These are phyloP conservation scores for Scaptomyza reducta DNA, from an alignment of 2,888 invertebrate species.

Conservation along the genomic window DNA sequence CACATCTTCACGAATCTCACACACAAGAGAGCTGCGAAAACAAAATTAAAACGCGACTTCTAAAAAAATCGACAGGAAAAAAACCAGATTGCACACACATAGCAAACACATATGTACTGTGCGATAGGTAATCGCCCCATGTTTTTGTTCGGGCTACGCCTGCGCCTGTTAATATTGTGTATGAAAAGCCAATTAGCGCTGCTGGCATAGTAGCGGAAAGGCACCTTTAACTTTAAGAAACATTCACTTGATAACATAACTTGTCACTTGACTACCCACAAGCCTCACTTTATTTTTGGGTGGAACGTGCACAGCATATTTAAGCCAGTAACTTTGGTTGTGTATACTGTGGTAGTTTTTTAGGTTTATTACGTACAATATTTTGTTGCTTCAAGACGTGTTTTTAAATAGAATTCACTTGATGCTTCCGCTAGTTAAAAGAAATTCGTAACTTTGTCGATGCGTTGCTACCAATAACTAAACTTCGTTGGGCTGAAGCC, in stretches of 20 bases:
- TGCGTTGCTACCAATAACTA: constrained; percentile 61
- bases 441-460: constrained; percentile 40
- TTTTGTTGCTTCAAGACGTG: constrained; percentile 38
- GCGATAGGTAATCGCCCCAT: constrained; percentile 9
- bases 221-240: constrained; percentile 8
- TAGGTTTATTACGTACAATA: constrained; percentile 38
- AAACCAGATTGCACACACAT: constrained; percentile 44
- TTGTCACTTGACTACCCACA: constrained; percentile 31
- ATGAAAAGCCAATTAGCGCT: constrained; percentile 48
- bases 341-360: constrained; percentile 5
- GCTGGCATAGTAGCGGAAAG: constrained; percentile 1
- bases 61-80: constrained; percentile 64
- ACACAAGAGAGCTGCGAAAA: constrained; percentile 52
- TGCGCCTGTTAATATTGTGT: constrained; percentile 28
- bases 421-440: constrained; percentile 19
- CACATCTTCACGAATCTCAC: constrained; percentile 51
- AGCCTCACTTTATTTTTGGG: constrained; percentile 1
- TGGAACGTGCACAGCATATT: constrained; percentile 14
- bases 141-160: constrained; percentile 35
- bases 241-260: constrained; percentile 22
- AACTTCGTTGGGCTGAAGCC: constrained; percentile 36
- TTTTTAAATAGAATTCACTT: constrained; percentile 12
- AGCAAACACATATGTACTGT: constrained; percentile 6
- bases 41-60: constrained; percentile 28
- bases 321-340: constrained; percentile 7